phyloP scores from a whole-genome alignment of 2,888 invertebrate species.

The Nemoura dubitans region DNA sequence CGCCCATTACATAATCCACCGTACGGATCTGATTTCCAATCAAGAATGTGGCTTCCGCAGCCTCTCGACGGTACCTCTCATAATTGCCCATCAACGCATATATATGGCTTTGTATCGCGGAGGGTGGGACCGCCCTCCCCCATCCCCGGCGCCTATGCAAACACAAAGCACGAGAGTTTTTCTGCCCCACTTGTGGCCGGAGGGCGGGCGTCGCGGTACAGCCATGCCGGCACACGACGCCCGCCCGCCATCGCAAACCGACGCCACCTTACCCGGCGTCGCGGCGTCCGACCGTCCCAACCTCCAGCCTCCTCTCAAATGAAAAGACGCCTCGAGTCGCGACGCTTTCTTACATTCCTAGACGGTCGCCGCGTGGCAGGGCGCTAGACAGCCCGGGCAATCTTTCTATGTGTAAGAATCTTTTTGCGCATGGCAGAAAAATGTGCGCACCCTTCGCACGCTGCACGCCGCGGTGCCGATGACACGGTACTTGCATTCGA shows the following conservation, averaged over 20 bases:
- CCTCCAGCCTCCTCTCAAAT: conserved; percentile 42
- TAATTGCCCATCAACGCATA: background rate
- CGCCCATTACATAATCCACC: too few species aligned
- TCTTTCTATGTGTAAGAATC: conserved; percentile 48
- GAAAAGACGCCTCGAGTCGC: conserved; percentile 45
- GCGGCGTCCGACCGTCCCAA: conserved; percentile 41
- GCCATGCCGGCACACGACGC: background rate
- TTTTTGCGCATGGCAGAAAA: conserved; percentile 53
- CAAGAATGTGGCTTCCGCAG: background rate
- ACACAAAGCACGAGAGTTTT: background rate
- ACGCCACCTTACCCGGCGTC: too few species aligned
- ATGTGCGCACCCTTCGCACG: conserved; percentile 38
- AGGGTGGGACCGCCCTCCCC: background rate
- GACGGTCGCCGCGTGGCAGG: background rate
- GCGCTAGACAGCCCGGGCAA: conserved; percentile 13
- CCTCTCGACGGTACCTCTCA: background rate
- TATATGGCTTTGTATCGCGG: background rate
- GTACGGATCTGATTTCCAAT: background rate
- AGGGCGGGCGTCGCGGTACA: background rate
- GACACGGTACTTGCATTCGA: background rate
- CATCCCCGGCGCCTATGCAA: background rate
- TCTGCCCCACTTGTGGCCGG: background rate
- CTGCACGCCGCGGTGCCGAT: background rate
- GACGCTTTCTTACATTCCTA: conserved; percentile 38
- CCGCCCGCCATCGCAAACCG: too few species aligned